phyloP scores from a whole-genome alignment of 1,140 invertebrate species.

The Procambarus virginalis region DNA sequence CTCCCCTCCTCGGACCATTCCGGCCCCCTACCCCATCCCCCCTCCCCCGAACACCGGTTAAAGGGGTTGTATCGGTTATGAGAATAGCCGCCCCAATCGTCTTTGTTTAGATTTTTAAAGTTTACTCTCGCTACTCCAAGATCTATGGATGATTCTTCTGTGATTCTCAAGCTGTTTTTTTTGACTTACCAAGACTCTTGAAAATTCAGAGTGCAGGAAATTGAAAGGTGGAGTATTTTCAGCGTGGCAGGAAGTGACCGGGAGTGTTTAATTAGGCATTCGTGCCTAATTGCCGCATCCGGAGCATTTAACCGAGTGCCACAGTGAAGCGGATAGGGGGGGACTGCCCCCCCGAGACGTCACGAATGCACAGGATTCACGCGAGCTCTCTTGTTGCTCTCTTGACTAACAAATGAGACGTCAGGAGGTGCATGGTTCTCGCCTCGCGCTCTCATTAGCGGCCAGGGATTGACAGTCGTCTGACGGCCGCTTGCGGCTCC shows the following conservation, averaged over 20 bases:
- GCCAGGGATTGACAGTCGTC: constrained; percentile 4
- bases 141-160: constrained; percentile 29
- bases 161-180: background rate
- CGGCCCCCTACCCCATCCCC: background rate
- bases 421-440: constrained; percentile 21
- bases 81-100: constrained; percentile 59
- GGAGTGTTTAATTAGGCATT: constrained; percentile 49
- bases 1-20: constrained; percentile 5
- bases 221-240: background rate
- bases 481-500: background rate
- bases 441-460: constrained; percentile 32
- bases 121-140: constrained; percentile 28
- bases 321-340: background rate
- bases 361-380: constrained; percentile 35
- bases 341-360: background rate
- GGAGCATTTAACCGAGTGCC: constrained; percentile 22
- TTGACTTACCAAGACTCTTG: background rate
- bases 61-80: constrained; percentile 67
- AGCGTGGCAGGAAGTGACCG: constrained; percentile 23
- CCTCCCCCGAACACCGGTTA: constrained; percentile 52
- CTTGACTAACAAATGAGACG: constrained; percentile 48
- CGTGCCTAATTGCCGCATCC: constrained; percentile 43
- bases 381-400: constrained; percentile 36
- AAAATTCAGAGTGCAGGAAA: background rate
- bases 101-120: constrained; percentile 63